Evolutionary conservation across 2,888 invertebrate genomes (phyloP), one percentile per base, ranked within the genome.

Genomic region (Zeuzera pyrina): DNA sequence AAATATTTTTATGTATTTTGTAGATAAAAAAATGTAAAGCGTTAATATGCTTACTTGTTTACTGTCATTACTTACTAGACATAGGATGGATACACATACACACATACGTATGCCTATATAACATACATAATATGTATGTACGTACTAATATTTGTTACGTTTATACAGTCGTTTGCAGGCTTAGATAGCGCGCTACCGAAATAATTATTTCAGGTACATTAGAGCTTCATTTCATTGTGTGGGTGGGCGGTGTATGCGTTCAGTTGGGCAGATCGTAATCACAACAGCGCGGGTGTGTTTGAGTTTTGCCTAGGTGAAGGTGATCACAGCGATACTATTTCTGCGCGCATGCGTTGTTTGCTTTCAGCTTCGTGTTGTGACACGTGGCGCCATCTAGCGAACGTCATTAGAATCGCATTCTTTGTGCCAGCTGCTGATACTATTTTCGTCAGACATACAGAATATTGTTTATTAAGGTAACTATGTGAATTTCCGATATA

Each of bases 241-340:
- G 41, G 29, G 46, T 50, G 42, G 41, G 52, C 49, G 52, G 49
- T 40, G 45, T 38, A 45, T 28, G 37, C 39, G 42, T 10, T 24
- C 34, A 40, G 45, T 36, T 33, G 36, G 35, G 42, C 45, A 52
- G 13, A 25, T 12, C 12, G 55, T 53, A 59, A 65, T 61, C 64
- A 65, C 44, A 61, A 56, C 45, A 53, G 45, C 31, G 31, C 38
- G 43, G 41, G 44, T 49, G 57, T 54, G 57, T 49, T 57, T 54
- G 57, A 43, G 50, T 57, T 59, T 55, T 53, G 62, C 70, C 77
- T 78, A 81, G 81, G 81, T 81, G 83, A 81, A 83, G 81, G 81
- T 81, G 74, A 81, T 76, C 63, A 56, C 49, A 51, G 57, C 52
- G 48, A 42, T 53, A 61, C 77, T 83, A 83, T 83, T 83, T 79